phyloP scores from a whole-genome alignment of 2,113 vertebrate genomes.

The Nerophis ophidion region DNA sequence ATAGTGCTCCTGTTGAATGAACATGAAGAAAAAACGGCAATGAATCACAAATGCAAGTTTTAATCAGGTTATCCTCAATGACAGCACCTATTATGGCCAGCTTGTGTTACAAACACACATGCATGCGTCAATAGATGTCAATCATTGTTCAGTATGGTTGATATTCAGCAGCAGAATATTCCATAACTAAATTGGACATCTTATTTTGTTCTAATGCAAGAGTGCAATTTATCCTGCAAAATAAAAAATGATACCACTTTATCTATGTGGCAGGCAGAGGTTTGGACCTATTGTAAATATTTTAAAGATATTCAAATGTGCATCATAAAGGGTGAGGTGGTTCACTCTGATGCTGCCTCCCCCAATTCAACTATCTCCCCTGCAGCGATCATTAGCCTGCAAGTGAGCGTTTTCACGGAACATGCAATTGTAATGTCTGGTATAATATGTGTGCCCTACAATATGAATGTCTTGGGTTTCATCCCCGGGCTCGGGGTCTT shows the following conservation, averaged over 20 bases:
- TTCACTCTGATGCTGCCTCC: slow-evolving; percentile 35
- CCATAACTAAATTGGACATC: too few species aligned
- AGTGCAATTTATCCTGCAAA: too few species aligned
- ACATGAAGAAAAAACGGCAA: slow-evolving; percentile 32
- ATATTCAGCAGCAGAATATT: slow-evolving; percentile 4
- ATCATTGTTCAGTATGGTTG: neutral
- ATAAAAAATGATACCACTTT: too few species aligned
- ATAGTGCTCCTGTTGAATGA: slow-evolving; percentile 25
- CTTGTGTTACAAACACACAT: slow-evolving; percentile 11
- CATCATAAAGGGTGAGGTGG: slow-evolving; percentile 10
- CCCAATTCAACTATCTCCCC: slow-evolving; percentile 27
- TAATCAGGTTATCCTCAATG: slow-evolving; percentile 38
- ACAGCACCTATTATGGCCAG: slow-evolving; percentile 24
- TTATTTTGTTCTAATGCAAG: neutral
- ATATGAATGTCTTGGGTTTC: too few species aligned
- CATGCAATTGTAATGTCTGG: slow-evolving; percentile 19
- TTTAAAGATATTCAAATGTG: slow-evolving; percentile 35
- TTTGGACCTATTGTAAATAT: slow-evolving; percentile 27
- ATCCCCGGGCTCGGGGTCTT: too few species aligned
- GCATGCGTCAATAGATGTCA: neutral
- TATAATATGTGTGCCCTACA: too few species aligned
- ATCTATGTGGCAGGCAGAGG: neutral
- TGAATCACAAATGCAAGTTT: slow-evolving; percentile 41
- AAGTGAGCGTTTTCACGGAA: slow-evolving; percentile 1
- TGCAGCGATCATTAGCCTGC: slow-evolving; percentile 34